Evolutionary conservation across 2,797 vertebrate genomes (phyloP), one percentile per base, ranked within the genome.

Genomic region (Crocidura indochinensis): DNA sequence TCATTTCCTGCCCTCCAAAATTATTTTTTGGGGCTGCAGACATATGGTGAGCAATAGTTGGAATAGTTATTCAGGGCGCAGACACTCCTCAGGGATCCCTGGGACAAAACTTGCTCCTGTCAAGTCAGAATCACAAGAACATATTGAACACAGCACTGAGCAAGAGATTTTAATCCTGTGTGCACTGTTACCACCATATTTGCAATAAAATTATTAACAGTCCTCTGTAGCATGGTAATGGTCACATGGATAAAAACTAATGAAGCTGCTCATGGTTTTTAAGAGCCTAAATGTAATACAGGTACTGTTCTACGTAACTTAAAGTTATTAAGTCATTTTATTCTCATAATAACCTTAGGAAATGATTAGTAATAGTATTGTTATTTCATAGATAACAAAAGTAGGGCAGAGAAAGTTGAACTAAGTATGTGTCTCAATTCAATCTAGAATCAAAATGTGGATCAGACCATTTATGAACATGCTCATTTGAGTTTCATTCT

Each of bases 1-100:
- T 92, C 65, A 95, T 93, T 96, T 95, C 95, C 80, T 29, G 96
- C 90, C 94, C 96, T 96, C 94, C 89, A 88, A 96, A 96, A 95
- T 94, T 92, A 88, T 95, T 92, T 94, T 92, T 91, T 94, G 85
- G 72, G 94, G 90, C 87, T 49, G 86, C 82, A 93, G 91, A 94
- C 95, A 96, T 2, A 38, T 86, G 75, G 26, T 84, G 64, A 20
- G 3, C 92, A 85, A 80, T 92, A 90, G 56, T 87, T 96, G 78
- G 88, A 96, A 97, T 78, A 84, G 93, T 80, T 94, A 97, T 95
- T 96, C 93, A 93, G 95, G 96, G 92, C 38, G 84, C 94, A 94
- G 93, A 79, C 91, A 87, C 91, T 96, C 95, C 94, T 95, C 94
- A 91, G 96, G 94, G 91, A 96, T 95, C 78, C 22, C 2, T 8